Conservation (phyloP, 2,888 invertebrate species). For the Diarsia brunnea region DNA sequence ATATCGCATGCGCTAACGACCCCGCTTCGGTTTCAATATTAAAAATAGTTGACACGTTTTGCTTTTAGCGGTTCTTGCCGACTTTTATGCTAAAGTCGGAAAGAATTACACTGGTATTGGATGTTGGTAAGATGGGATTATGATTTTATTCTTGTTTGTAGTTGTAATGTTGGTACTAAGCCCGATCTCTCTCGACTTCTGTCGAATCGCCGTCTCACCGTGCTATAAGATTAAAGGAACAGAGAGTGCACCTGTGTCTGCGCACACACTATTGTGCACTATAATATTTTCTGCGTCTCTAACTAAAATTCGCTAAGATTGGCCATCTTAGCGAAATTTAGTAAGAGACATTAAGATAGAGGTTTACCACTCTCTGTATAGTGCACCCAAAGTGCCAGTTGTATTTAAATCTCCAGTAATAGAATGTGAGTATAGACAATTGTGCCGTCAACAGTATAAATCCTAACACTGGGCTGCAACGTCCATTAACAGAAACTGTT, state of each 20-base stretch:
- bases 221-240: no score
- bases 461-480: background rate
- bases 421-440: background rate
- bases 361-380: background rate
- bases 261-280: no score
- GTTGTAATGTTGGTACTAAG: background rate
- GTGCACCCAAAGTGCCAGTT: background rate
- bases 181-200: no score
- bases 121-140: conserved; percentile 23
- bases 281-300: no score
- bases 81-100: conserved; percentile 48
- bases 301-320: no score
- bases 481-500: background rate
- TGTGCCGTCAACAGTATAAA: background rate
- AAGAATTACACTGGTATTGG: conserved; percentile 40
- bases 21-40: conserved; percentile 71
- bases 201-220: no score
- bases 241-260: no score
- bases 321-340: no score
- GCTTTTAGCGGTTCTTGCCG: conserved; percentile 55
- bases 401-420: background rate
- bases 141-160: background rate
- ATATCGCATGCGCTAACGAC: conserved; percentile 76
- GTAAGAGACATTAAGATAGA: background rate
- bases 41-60: conserved; percentile 75